Evolutionary conservation across 2,113 vertebrate species (phyloP).

Genomic region (Microcebus griseorufus): DNA sequence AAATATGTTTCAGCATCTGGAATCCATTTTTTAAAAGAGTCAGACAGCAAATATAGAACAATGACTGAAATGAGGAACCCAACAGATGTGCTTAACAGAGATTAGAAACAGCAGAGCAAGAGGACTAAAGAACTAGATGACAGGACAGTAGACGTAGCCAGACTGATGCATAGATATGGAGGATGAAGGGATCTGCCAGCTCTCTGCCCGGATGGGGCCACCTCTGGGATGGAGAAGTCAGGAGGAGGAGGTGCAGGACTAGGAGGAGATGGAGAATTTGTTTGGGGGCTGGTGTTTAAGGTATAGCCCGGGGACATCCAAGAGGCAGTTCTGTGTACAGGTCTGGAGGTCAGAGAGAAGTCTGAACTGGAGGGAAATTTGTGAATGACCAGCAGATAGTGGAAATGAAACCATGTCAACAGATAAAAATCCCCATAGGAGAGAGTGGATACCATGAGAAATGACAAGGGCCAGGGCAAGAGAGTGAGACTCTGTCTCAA

Average conservation of each 20-base stretch:
- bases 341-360: neutral
- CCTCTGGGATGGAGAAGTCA: neutral
- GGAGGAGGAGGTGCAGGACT: neutral
- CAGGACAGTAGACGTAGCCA: neutral
- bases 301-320: no score
- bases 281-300: neutral
- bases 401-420: neutral
- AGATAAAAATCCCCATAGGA: neutral
- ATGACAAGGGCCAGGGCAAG: neutral
- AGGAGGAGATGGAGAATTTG: neutral
- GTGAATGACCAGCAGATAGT: neutral
- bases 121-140: neutral
- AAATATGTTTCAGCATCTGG: neutral
- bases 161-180: neutral
- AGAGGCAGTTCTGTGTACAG: neutral
- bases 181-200: neutral
- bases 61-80: neutral
- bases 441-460: neutral
- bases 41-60: slow-evolving; percentile 22
- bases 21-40: neutral
- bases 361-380: neutral
- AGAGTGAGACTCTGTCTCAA: no score
- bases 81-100: neutral
- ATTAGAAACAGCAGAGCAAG: neutral
- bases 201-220: neutral